phyloP scores from a whole-genome alignment of 1,140 invertebrate genomes.

The Psilanteris sp. region DNA sequence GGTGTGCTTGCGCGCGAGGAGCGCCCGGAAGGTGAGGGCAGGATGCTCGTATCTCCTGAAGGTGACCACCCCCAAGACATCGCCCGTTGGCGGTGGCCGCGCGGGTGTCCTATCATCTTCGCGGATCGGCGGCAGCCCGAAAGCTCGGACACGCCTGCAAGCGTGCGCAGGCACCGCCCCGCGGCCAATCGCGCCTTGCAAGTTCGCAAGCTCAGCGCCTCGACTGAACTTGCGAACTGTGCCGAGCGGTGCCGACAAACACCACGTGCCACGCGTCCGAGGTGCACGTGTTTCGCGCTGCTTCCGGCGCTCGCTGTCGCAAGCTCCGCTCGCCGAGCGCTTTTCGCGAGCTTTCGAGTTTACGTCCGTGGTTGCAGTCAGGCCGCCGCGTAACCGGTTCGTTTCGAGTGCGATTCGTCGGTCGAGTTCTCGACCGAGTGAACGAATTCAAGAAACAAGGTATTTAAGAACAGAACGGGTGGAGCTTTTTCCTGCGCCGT shows the following conservation, averaged over 20 bases:
- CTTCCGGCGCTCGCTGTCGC: conserved; percentile 49
- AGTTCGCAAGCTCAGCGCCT: conserved; percentile 68
- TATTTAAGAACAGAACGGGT: too few species aligned
- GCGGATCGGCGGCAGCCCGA: conserved; percentile 70
- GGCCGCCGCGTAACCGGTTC: too few species aligned
- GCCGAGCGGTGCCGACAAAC: conserved; percentile 74
- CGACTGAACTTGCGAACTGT: conserved; percentile 65
- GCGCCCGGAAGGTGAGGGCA: conserved; percentile 55
- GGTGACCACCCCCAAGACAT: conserved; percentile 72
- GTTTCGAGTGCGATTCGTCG: too few species aligned
- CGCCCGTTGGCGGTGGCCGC: conserved; percentile 59
- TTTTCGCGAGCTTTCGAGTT: background rate
- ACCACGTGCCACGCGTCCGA: conserved; percentile 78
- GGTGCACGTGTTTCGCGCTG: conserved; percentile 76
- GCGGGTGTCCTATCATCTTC: conserved; percentile 74
- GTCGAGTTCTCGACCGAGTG: too few species aligned
- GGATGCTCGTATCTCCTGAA: conserved; percentile 49
- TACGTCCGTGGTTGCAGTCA: too few species aligned
- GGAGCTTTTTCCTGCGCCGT: too few species aligned
- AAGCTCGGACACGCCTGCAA: conserved; percentile 74
- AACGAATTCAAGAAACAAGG: too few species aligned
- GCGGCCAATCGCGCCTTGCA: conserved; percentile 73
- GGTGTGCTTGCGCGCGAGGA: conserved; percentile 41
- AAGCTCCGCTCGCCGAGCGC: conserved; percentile 11
- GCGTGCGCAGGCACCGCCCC: conserved; percentile 77